Conservation (phyloP, 2,888 invertebrate genomes). For the Malacosoma neustria region DNA sequence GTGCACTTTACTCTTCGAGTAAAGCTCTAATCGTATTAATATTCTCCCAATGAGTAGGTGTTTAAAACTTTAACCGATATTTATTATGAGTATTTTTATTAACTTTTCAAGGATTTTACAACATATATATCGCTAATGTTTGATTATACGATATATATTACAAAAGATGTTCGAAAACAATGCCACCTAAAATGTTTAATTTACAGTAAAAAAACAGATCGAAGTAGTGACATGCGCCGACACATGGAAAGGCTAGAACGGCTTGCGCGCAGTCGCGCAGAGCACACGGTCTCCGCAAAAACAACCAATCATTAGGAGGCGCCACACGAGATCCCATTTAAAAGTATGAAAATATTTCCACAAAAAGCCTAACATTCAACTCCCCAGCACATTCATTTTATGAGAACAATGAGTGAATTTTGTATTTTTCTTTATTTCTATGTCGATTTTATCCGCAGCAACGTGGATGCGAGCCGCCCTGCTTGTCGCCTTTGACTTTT, state of each 20-base stretch:
- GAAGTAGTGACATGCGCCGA: conserved; percentile 61
- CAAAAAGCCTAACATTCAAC: conserved; percentile 73
- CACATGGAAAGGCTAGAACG: conserved; percentile 65
- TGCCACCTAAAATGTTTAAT: conserved; percentile 67
- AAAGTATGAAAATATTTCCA: conserved; percentile 75
- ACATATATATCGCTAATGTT: too few species aligned
- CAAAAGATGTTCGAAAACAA: conserved; percentile 56
- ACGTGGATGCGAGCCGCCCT: conserved; percentile 57
- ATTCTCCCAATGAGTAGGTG: too few species aligned
- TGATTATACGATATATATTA: too few species aligned
- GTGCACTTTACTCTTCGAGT: too few species aligned
- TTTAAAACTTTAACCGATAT: too few species aligned
- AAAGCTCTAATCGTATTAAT: too few species aligned
- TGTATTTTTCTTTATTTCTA: conserved; percentile 74
- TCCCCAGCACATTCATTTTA: conserved; percentile 74
- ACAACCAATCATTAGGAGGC: conserved; percentile 72
- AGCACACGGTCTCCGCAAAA: conserved; percentile 68
- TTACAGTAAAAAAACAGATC: conserved; percentile 60
- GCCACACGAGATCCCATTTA: conserved; percentile 74
- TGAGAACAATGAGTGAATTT: conserved; percentile 75
- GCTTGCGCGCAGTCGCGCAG: conserved; percentile 39
- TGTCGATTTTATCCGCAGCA: conserved; percentile 71
- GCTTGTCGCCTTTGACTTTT: conserved; percentile 71
- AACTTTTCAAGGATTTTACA: too few species aligned
- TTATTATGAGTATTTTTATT: too few species aligned